Conservation (phyloP, 2,888 invertebrate genomes). For the Athalia rosae region DNA sequence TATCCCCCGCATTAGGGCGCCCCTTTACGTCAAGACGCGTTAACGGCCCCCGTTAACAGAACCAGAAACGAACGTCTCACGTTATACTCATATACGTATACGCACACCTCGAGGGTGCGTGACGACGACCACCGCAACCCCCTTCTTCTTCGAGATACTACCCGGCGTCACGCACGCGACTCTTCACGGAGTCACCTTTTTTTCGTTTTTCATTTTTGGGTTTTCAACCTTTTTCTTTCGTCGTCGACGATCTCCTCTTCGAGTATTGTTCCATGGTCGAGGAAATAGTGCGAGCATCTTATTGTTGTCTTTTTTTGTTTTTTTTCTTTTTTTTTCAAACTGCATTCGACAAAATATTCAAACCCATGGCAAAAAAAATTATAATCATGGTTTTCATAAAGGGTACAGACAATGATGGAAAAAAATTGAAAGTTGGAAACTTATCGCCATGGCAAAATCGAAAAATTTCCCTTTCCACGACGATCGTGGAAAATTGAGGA, state of each 20-base stretch:
- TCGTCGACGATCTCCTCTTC: background rate
- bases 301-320: no score
- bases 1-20: constrained; percentile 48
- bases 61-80: constrained; percentile 42
- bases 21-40: constrained; percentile 53
- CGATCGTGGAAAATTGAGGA: no score
- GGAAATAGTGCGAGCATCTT: no score
- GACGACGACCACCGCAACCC: constrained; percentile 40
- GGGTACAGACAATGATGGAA: no score
- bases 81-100: constrained; percentile 3
- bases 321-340: no score
- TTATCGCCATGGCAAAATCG: no score
- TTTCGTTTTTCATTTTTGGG: background rate
- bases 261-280: no score
- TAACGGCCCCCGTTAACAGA: constrained; percentile 58
- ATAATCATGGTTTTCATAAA: no score
- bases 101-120: constrained; percentile 35
- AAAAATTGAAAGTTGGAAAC: no score
- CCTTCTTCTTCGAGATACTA: background rate
- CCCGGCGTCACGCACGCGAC: constrained; percentile 53
- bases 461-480: no score
- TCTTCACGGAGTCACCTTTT: background rate
- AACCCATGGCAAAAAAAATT: no score
- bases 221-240: background rate
- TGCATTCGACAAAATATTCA: no score